A percentile compares a stretch with the other conserved stretches of the same genome.
Evolutionary conservation across 2,888 invertebrate species (phyloP).

Genomic region (Mantis religiosa): DNA sequence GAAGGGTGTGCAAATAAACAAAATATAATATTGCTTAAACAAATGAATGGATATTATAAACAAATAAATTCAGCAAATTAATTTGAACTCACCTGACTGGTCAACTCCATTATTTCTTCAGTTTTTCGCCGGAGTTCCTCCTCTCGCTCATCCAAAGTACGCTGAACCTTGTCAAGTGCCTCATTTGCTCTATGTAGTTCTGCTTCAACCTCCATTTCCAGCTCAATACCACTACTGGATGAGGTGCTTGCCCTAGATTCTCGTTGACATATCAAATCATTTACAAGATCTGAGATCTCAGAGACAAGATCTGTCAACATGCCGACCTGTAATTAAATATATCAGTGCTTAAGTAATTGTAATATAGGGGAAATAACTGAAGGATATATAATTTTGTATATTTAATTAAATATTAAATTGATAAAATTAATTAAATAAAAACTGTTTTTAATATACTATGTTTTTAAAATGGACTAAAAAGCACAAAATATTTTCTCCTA

Average conservation of each 20-base stretch:
- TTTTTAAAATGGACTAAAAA: no score
- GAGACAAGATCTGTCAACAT: slow-evolving; percentile 65
- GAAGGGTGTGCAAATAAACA: no score
- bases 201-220: slow-evolving; percentile 39
- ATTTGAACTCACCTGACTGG: slow-evolving; percentile 59
- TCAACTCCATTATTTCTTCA: slow-evolving; percentile 73
- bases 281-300: slow-evolving; percentile 62
- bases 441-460: no score
- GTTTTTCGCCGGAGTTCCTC: slow-evolving; percentile 76
- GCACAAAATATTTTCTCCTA: no score
- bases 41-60: no score
- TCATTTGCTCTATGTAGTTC: slow-evolving; percentile 45
- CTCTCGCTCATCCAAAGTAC: slow-evolving; percentile 71
- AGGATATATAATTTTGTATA: no score
- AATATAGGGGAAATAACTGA: not conserved
- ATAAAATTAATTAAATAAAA: no score
- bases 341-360: not conserved
- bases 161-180: slow-evolving; percentile 62
- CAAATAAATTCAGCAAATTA: no score
- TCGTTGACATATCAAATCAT: slow-evolving; percentile 54
- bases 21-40: no score
- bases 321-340: slow-evolving; percentile 47
- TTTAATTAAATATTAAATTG: no score
- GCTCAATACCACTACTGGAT: slow-evolving; percentile 26
- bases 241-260: slow-evolving; percentile 4